A percentile compares a stretch with the other conserved stretches of the same genome.
Evolutionary conservation across 1,140 invertebrate species (phyloP).

Genomic region (Micrasema longulum): DNA sequence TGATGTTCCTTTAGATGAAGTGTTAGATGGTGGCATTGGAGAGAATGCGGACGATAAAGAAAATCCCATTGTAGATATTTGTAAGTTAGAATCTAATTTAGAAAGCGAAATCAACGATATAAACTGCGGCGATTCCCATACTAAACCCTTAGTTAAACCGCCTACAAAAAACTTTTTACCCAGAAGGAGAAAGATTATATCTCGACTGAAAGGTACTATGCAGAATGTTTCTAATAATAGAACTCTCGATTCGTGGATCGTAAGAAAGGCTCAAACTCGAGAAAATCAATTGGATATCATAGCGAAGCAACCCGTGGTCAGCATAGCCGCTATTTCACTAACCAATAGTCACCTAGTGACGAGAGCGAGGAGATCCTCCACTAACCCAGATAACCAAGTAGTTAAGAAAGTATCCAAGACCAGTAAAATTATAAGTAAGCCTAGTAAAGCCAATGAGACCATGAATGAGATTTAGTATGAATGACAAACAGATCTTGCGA

Average conservation of each 20-base stretch:
- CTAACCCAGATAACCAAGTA: conserved; percentile 43
- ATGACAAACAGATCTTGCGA: conserved; percentile 13
- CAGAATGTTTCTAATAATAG: conserved; percentile 48
- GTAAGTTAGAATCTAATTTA: conserved; percentile 33
- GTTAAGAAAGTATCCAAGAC: conserved; percentile 52
- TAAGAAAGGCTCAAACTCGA: conserved; percentile 21
- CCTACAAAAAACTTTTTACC: conserved; percentile 33
- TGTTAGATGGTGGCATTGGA: conserved; percentile 26
- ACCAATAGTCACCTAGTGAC: conserved; percentile 69
- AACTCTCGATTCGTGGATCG: conserved; percentile 51
- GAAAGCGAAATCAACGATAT: conserved; percentile 1
- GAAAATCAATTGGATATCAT: conserved; percentile 27
- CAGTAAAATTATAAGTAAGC: conserved; percentile 52
- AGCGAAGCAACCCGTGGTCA: conserved; percentile 46
- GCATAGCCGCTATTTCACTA: conserved; percentile 58
- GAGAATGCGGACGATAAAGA: conserved; percentile 48
- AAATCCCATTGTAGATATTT: conserved; percentile 45
- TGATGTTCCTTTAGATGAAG: conserved; percentile 25
- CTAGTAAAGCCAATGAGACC: conserved; percentile 46
- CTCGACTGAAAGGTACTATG: conserved; percentile 39
- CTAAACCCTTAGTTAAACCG: conserved; percentile 3
- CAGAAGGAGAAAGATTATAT: conserved; percentile 45
- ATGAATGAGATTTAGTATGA: conserved; percentile 51
- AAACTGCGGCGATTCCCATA: not conserved
- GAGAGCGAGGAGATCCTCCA: conserved; percentile 64